Base-by-base conservation (phyloP, 2,888 invertebrate species). In the Philereme transversata region DNA sequence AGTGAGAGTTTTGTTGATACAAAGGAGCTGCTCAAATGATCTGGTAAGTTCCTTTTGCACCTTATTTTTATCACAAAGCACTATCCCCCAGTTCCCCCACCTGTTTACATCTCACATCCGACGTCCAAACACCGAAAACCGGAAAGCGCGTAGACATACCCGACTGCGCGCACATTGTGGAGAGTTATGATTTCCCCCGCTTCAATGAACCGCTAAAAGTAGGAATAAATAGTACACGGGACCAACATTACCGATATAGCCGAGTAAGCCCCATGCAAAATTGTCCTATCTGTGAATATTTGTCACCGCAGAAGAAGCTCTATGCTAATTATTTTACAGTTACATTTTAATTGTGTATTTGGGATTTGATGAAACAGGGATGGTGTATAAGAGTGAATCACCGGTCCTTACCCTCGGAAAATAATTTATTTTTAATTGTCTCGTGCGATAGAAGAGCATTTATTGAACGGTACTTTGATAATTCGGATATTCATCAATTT, bases 361-460 rank as follows among this genome's bases (percentile, higher is more conserved):
- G 22, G 33, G 33, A 22, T 34, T 47, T 51, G 54, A 59, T 62
- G 59, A 35, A 38, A 22, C 38, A 48, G 33, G 55, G 59, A 36
- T 51, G 54, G 57, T 35, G 51, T 33, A 51, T 61, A 50, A 62
- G 60, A 67, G 63, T 86, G 86, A 87, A 71, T 86, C 86, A 86
- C 77, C 83, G 87, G 86, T 87, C 87, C 82, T 87, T 87, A 87
- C 86, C 86, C 85, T 82, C 77, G 80, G 81, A 79, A 84, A 85
- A 83, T 82, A 81, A 75, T 73, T 68, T 67, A 64, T 70, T 73
- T 69, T 71, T 66, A 67, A 69, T 70, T 67, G 62, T 69, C 63
- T 58, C 62, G 45, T 35, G 54, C 62, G 65, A 67, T 65, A 67
- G 57, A 41, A 49, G 11, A 54, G 65, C 65, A 67, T 67, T 69